phyloP scores from a whole-genome alignment of 1,140 invertebrate species.

The Drosophila nikananu region DNA sequence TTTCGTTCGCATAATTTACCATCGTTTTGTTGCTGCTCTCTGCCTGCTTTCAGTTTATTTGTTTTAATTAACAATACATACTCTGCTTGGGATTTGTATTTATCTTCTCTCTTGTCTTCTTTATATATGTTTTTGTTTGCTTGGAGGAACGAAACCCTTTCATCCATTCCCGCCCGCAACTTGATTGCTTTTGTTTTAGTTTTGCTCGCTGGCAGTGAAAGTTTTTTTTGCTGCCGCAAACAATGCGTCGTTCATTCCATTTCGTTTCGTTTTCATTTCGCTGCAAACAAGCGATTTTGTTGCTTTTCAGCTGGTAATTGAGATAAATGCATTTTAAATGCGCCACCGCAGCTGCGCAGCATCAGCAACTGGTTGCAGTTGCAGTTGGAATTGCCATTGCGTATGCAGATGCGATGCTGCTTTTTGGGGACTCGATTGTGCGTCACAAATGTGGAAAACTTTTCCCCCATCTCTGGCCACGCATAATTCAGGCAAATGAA shows the following conservation, averaged over 20 bases:
- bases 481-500: constrained; percentile 66
- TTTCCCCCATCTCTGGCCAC: constrained; percentile 31
- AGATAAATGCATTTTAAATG: constrained; percentile 84
- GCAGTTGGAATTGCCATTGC: constrained; percentile 8
- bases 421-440: constrained; percentile 32
- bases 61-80: constrained; percentile 78
- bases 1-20: constrained; percentile 65
- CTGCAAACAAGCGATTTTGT: constrained; percentile 76
- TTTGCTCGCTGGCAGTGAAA: constrained; percentile 73
- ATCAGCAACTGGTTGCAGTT: constrained; percentile 40
- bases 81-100: constrained; percentile 15
- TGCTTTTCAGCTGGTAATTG: constrained; percentile 70
- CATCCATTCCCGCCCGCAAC: constrained; percentile 26
- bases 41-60: constrained; percentile 68
- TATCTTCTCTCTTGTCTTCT: constrained; percentile 15
- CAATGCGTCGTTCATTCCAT: constrained; percentile 72
- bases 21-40: constrained; percentile 53
- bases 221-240: constrained; percentile 70
- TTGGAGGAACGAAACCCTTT: constrained; percentile 12
- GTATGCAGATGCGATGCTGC: constrained; percentile 38
- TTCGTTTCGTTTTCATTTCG: constrained; percentile 66
- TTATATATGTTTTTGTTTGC: neutral
- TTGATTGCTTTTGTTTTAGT: constrained; percentile 76
- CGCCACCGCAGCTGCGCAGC: constrained; percentile 42
- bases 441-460: constrained; percentile 32